Evolutionary conservation across 1,140 invertebrate genomes (phyloP).

Genomic region (Leptoteleia sp.): DNA sequence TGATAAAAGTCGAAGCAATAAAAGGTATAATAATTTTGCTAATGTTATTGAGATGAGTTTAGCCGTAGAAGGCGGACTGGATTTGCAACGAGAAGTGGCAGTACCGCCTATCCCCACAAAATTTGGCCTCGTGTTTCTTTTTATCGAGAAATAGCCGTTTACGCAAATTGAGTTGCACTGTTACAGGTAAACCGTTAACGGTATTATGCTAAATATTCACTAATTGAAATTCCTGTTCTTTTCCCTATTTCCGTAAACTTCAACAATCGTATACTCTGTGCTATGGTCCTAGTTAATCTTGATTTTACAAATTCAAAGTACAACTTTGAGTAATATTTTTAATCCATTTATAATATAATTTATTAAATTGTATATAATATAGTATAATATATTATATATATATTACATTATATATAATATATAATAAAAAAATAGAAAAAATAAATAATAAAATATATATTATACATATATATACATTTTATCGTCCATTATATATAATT

Average conservation of each 20-base stretch:
- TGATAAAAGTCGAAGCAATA: constrained; percentile 13
- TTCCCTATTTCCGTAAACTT: constrained; percentile 20
- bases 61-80: constrained; percentile 68
- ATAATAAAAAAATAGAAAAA: too few relatives aligned
- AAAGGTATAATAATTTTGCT: constrained; percentile 71
- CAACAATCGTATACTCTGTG: constrained; percentile 19
- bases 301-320: not conserved
- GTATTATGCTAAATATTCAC: constrained; percentile 68
- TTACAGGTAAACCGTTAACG: constrained; percentile 66
- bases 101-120: constrained; percentile 70
- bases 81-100: constrained; percentile 71
- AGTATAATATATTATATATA: too few relatives aligned
- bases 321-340: too few relatives aligned
- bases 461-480: too few relatives aligned
- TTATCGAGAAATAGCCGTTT: constrained; percentile 66
- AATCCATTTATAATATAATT: too few relatives aligned
- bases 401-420: too few relatives aligned
- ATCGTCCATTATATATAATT: too few relatives aligned
- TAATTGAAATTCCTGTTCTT: constrained; percentile 37
- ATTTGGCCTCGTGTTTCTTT: constrained; percentile 64
- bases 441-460: too few relatives aligned
- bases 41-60: constrained; percentile 80
- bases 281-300: constrained; percentile 1
- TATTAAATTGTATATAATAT: too few relatives aligned
- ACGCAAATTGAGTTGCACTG: constrained; percentile 74